These are phyloP conservation scores for Epinephelus malabaricus DNA, from an alignment of 2,797 vertebrate genomes.

Conservation along the genomic window DNA sequence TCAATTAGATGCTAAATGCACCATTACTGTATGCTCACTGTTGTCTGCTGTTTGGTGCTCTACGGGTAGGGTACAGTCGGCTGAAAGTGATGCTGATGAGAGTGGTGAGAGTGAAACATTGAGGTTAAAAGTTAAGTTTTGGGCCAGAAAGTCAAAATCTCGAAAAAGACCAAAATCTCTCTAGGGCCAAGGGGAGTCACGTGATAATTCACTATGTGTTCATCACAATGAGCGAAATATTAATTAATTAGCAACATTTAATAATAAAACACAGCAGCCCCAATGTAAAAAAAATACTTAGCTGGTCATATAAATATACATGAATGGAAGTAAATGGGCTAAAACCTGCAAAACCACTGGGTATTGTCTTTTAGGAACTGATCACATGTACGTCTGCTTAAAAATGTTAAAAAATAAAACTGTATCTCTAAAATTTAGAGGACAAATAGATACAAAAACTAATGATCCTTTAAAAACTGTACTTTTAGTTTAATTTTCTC, in stretches of 20 bases:
- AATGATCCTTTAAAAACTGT: not conserved
- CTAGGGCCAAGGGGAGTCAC: not conserved
- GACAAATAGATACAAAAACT: slow-evolving; percentile 2
- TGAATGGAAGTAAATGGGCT: not conserved
- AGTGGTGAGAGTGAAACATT: not conserved
- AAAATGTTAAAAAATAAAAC: not conserved
- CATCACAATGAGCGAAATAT: too few relatives aligned
- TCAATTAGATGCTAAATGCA: too few relatives aligned
- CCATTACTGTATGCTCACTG: too few relatives aligned
- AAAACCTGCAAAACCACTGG: slow-evolving; percentile 7
- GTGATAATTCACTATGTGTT: too few relatives aligned
- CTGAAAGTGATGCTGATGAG: too few relatives aligned
- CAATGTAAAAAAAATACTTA: not conserved
- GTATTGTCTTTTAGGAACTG: not conserved
- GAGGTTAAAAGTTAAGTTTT: not conserved
- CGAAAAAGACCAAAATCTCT: not conserved
- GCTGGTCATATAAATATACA: not conserved
- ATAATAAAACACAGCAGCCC: not conserved
- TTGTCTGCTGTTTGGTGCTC: too few relatives aligned
- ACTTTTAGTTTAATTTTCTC: slow-evolving; percentile 12
- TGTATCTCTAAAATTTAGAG: slow-evolving; percentile 54
- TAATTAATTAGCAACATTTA: too few relatives aligned
- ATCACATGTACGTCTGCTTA: not conserved
- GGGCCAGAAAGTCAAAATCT: not conserved
- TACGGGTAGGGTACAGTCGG: too few relatives aligned